Evolutionary conservation across 1,140 invertebrate species (phyloP).

Genomic region (Pseudomyrmex flavicornis): DNA sequence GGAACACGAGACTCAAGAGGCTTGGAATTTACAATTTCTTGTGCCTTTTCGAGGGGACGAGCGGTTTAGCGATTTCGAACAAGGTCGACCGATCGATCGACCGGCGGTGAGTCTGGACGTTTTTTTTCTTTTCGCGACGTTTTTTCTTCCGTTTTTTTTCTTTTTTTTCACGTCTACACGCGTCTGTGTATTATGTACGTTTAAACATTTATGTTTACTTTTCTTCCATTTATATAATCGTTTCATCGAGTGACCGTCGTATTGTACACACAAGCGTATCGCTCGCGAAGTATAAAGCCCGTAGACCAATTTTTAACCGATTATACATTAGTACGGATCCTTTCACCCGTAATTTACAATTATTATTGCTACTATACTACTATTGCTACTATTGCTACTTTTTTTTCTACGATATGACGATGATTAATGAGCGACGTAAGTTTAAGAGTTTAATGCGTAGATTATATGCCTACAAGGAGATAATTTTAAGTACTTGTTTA

Average conservation of each 20-base stretch:
- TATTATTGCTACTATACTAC: constrained; percentile 53
- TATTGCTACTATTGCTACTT: constrained; percentile 42
- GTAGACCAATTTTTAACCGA: constrained; percentile 60
- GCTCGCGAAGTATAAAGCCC: constrained; percentile 18
- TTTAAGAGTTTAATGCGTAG: constrained; percentile 45
- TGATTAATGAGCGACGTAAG: constrained; percentile 36
- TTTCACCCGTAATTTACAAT: constrained; percentile 49
- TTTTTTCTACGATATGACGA: constrained; percentile 59
- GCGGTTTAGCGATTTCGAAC: constrained; percentile 52
- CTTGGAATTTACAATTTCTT: constrained; percentile 61
- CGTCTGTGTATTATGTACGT: constrained; percentile 25
- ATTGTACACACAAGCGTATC: constrained; percentile 42
- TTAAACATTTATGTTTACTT: constrained; percentile 35
- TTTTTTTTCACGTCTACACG: background rate
- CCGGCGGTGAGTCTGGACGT: constrained; percentile 21
- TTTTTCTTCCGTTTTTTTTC: background rate
- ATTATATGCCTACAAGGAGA: constrained; percentile 65
- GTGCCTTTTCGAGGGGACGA: constrained; percentile 70
- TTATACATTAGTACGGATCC: constrained; percentile 46
- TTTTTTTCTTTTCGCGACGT: background rate
- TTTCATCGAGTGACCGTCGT: constrained; percentile 39
- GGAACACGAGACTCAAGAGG: constrained; percentile 52
- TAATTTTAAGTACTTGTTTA: constrained; percentile 63
- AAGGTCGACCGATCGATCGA: constrained; percentile 54
- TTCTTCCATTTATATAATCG: constrained; percentile 27